These are phyloP conservation scores for Heteropelma amictum DNA, from an alignment of 2,888 invertebrate species.

Conservation along the genomic window DNA sequence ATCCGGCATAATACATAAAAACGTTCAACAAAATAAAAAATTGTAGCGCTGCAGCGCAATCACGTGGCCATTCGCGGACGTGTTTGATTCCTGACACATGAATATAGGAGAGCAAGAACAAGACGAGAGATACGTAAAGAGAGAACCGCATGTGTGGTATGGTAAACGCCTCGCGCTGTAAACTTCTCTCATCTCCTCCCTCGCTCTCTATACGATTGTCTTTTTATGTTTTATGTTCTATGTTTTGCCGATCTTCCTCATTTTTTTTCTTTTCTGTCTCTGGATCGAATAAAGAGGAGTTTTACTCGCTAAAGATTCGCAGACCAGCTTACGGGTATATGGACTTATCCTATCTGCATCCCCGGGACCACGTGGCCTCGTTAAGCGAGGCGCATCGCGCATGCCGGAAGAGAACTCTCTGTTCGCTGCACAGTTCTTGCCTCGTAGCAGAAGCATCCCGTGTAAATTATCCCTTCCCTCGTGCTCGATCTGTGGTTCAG, in stretches of 20 bases:
- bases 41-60: no score
- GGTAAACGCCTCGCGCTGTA: no score
- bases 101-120: no score
- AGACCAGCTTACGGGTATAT: constrained; percentile 28
- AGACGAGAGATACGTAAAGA: no score
- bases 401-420: constrained; percentile 57
- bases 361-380: constrained; percentile 57
- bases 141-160: no score
- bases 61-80: no score
- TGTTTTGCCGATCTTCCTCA: no score
- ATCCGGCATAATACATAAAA: no score
- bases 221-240: constrained; percentile 58
- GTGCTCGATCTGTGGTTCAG: no score
- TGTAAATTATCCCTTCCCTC: constrained; percentile 51
- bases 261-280: not conserved
- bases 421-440: constrained; percentile 21
- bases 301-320: constrained; percentile 40
- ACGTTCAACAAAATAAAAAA: no score
- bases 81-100: no score
- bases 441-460: constrained; percentile 43
- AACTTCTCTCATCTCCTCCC: no score
- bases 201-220: constrained; percentile 42
- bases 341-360: constrained; percentile 12
- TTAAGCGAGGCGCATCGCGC: constrained; percentile 56
- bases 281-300: constrained; percentile 43